Evolutionary conservation across 2,113 vertebrate genomes (phyloP).

Genomic region (Hippolais icterina): DNA sequence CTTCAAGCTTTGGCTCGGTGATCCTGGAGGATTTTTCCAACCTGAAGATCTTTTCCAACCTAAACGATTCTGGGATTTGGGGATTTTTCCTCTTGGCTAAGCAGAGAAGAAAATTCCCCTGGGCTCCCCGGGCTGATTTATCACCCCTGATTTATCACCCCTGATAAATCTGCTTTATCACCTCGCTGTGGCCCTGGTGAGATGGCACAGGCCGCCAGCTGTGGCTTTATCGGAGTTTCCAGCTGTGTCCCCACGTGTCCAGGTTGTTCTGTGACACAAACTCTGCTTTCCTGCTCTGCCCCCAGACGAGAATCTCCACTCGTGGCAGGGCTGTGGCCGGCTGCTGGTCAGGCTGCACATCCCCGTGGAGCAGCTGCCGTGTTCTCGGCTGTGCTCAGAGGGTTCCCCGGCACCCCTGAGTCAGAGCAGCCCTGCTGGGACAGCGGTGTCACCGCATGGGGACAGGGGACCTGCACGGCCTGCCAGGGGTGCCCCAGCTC

Average conservation of each 20-base stretch:
- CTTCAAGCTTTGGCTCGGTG: neutral
- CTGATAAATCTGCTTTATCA: too few species aligned
- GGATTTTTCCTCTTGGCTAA: neutral
- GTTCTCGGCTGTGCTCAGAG: neutral
- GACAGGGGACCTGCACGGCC: neutral
- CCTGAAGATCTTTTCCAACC: neutral
- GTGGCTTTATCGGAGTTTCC: neutral
- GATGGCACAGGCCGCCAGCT: neutral
- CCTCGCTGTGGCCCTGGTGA: accelerated
- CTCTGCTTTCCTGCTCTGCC: neutral
- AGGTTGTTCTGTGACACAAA: neutral
- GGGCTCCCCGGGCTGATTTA: neutral
- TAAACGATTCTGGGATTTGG: neutral
- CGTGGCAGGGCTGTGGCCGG: neutral
- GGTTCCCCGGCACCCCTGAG: neutral
- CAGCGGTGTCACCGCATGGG: accelerated
- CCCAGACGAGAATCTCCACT: neutral
- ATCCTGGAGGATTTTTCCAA: too few species aligned
- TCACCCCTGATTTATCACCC: neutral
- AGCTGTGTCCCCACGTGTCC: neutral
- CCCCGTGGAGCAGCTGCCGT: neutral
- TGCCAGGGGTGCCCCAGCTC: neutral
- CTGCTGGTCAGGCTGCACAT: neutral
- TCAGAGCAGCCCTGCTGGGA: neutral
- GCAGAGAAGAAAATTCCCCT: neutral